Evolutionary conservation across 2,797 vertebrate species (phyloP), one percentile per base, ranked within the genome.

Genomic region (Lepidocolaptes lacrymiger): DNA sequence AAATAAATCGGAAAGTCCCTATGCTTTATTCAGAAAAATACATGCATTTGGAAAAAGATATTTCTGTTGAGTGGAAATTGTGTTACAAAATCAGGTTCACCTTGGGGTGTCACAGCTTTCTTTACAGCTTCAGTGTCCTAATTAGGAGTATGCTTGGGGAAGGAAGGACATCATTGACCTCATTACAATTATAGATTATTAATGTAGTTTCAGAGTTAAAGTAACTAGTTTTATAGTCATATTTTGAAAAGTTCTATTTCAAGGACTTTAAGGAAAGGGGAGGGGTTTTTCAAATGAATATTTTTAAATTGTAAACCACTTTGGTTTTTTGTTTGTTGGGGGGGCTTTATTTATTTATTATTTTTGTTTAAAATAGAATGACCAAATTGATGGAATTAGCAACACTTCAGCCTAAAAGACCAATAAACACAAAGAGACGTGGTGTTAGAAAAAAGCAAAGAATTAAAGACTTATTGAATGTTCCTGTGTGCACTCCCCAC

Each of bases 371-470:
- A 67, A 74, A 93, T n/a, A 98, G 99, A 98, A 98, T 99, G 97
- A 98, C 97, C 92, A 99, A 99, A 96, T 97, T 99, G 97, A 99
- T 99, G 99, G 99, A 98, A 92, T 97, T 99, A 96, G 98, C 99
- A 97, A 99, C 98, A 68, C 98, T 98, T 97, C 98, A 99, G 67
- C 99, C 98, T 97, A 99, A 99, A 98, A 98, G 99, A 97, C 98
- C 98, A 73, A 97, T 98, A 96, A 98, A 98, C 95, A 95, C 97
- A 66, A 99, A 99, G 97, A 98, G 95, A 4, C 97, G 97, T 80
- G 98, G 98, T 77, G 98, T 98, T 81, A 99, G 99, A 95, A 99
- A 99, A 98, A 99, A 98, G 88, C 98, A 97, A 91, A 99, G 98
- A 97, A 98, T 99, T 98, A 99, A 99, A 97, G 99, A 99, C 95